Evolutionary conservation across 1,140 invertebrate species (phyloP).

Genomic region (Nasonia longicornis): DNA sequence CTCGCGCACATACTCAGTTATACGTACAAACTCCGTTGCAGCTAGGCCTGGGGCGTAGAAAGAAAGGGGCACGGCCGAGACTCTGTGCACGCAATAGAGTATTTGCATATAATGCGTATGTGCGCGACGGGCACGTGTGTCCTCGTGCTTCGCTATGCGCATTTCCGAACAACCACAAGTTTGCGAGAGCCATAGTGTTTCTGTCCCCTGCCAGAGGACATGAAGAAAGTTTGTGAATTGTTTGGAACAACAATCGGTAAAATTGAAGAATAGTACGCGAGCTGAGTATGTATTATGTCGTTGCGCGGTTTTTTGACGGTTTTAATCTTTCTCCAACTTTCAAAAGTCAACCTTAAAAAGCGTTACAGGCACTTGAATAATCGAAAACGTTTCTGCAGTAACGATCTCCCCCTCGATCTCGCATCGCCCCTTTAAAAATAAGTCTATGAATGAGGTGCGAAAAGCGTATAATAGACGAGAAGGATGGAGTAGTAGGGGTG

Average conservation of each 20-base stretch:
- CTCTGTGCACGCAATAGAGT: neutral
- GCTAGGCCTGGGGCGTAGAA: neutral
- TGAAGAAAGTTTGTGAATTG: too few relatives aligned
- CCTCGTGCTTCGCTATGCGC: conserved; percentile 11
- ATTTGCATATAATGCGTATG: conserved; percentile 41
- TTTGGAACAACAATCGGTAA: too few relatives aligned
- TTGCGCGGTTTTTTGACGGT: too few relatives aligned
- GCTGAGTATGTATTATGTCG: too few relatives aligned
- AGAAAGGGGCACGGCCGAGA: neutral
- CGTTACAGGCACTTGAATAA: neutral
- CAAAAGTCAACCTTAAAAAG: too few relatives aligned
- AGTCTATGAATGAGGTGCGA: conserved; percentile 37
- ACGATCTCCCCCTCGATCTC: neutral
- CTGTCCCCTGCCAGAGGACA: too few relatives aligned
- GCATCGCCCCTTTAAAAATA: conserved; percentile 21
- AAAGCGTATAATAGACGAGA: conserved; percentile 39
- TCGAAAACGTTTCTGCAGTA: neutral
- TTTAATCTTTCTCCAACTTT: too few relatives aligned
- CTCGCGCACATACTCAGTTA: neutral
- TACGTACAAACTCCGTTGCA: neutral
- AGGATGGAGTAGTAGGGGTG: neutral
- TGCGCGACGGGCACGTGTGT: neutral
- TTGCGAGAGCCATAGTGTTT: too few relatives aligned
- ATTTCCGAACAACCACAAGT: conserved; percentile 3
- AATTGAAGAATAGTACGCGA: too few relatives aligned